Percentiles rank a stretch among this genome's conserved stretches.
Conservation (phyloP, 2,888 invertebrate genomes). For the Vesta saturnalis region DNA sequence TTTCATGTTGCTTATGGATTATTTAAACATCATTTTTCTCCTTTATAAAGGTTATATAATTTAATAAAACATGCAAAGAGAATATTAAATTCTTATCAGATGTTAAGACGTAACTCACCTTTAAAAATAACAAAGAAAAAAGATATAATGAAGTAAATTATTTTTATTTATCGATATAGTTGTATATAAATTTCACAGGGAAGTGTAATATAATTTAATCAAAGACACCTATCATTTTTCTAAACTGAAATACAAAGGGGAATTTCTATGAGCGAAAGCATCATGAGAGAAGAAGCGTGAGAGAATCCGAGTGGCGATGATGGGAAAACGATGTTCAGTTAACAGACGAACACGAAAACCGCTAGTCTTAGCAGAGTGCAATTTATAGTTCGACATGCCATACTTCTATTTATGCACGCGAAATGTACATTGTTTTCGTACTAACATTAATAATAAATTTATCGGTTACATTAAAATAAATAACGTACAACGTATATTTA, state of each 20-base stretch:
- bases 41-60: neutral
- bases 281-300: slow-evolving; percentile 36
- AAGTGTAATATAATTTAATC: slow-evolving; percentile 23
- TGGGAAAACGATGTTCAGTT: slow-evolving; percentile 36
- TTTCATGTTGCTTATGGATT: neutral
- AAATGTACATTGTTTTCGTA: slow-evolving; percentile 21
- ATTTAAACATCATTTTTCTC: neutral
- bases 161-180: slow-evolving; percentile 5
- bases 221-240: slow-evolving; percentile 21
- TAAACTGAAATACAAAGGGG: slow-evolving; percentile 28
- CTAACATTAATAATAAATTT: neutral
- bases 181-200: neutral
- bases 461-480: no score
- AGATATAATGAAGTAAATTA: neutral
- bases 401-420: slow-evolving; percentile 27
- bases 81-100: neutral
- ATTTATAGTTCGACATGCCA: slow-evolving; percentile 35
- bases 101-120: neutral
- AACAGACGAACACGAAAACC: slow-evolving; percentile 36
- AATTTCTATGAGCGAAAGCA: slow-evolving; percentile 24
- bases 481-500: no score
- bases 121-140: neutral
- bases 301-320: slow-evolving; percentile 32
- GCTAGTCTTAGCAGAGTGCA: slow-evolving; percentile 31
- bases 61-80: neutral